Base-by-base conservation (phyloP, 2,888 invertebrate species). In the Drosophila infuscata region DNA sequence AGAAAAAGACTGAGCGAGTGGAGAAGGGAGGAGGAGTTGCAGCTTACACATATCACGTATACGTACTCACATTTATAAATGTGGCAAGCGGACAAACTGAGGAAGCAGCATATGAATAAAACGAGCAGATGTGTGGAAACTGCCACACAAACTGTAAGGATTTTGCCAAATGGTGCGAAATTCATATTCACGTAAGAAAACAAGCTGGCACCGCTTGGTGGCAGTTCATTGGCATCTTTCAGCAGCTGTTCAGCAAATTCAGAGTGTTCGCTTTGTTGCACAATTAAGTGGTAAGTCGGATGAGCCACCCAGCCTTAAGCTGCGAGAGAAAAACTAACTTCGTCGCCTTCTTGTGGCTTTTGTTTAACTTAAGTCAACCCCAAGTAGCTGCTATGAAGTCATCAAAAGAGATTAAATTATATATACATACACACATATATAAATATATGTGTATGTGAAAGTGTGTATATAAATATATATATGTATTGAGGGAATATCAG, bases 151-250 rank as follows among this genome's bases (percentile, higher is more conserved):
- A 62, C 48, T 60, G 53, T 54, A 66, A 77, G 71, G 75, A 72
- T 74, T 80, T 71, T 85, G 81, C 80, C 70, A 85, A 88, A 90
- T 90, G 90, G 81, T 75, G 75, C 74, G 70, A 85, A 81, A 87
- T 88, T 81, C 88, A 86, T 90, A 83, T 85, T 70, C 69, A 56
- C 65, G 29, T 51, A 56, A 65, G 51, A 38, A 69, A 70, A 36
- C 17, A 30, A 46, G 46, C 25, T 29, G 51, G 20, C 52, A 38
- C 25, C 48, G n/a, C 30, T 46, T 1, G 46, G 33, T 56, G 51
- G 36, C 64, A 84, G 87, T 89, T 89, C 88, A 89, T 89, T 89
- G 90, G 86, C 90, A 88, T 85, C 81, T 62, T 60, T 81, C 57
- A 85, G 67, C 85, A 87, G 74, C 81, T 89, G 88, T 54, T 77